Evolutionary conservation across 2,797 vertebrate species (phyloP).

Genomic region (Echiichthys vipera): DNA sequence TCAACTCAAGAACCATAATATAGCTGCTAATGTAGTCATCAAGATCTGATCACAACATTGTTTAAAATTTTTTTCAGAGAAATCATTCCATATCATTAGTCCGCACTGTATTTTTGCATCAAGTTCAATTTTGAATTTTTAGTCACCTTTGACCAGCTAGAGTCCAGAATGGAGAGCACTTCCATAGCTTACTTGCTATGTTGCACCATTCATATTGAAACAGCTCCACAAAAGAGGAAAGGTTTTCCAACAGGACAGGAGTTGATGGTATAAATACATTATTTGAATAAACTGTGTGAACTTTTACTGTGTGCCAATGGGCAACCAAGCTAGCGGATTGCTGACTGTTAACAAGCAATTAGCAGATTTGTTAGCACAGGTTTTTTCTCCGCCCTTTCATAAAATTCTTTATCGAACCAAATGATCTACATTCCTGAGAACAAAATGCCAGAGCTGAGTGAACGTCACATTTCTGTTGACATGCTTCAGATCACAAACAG

Average conservation of each 20-base stretch:
- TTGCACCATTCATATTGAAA: background rate
- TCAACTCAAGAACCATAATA: background rate
- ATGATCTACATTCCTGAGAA: background rate
- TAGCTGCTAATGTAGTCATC: background rate
- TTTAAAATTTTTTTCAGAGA: background rate
- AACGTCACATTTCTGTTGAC: background rate
- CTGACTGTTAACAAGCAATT: background rate
- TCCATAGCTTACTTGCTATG: no score
- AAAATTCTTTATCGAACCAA: background rate
- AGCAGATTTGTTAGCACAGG: no score
- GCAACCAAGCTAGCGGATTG: background rate
- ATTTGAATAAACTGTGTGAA: no score
- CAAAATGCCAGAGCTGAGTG: background rate
- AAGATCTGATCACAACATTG: background rate
- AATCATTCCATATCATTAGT: background rate
- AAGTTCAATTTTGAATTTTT: background rate
- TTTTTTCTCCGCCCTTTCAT: background rate
- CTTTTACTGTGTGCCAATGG: no score
- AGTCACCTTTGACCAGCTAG: background rate
- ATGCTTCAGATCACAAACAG: conserved; percentile 27
- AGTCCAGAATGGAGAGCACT: background rate
- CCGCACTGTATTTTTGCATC: no score
- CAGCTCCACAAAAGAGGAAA: background rate
- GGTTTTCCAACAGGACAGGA: background rate
- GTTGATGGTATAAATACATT: background rate